phyloP scores from a whole-genome alignment of 2,797 vertebrate species.

The Macrochelys suwanniensis region DNA sequence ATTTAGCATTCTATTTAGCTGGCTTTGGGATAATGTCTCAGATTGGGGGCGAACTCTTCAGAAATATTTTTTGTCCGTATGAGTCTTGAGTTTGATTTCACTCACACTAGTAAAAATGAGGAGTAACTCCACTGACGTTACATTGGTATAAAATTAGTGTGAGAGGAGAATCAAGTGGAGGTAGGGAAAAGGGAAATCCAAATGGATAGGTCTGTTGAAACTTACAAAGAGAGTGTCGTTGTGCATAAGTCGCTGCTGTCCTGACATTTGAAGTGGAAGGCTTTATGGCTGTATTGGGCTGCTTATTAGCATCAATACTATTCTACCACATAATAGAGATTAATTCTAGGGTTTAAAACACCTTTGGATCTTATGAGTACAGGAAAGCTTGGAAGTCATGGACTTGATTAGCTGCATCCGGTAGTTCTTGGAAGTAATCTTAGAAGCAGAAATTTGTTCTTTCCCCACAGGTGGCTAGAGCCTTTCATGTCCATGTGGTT shows the following conservation, averaged over 20 bases:
- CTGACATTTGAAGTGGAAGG: background rate
- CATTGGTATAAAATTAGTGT: background rate
- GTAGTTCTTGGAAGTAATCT: conserved; percentile 28
- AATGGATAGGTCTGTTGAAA: background rate
- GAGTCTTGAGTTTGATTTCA: background rate
- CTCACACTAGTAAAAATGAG: background rate
- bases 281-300: conserved; percentile 9
- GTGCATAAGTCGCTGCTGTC: background rate
- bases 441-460: background rate
- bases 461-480: background rate
- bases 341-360: background rate
- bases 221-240: background rate
- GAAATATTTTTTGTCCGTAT: background rate
- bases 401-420: conserved; percentile 26
- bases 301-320: conserved; percentile 42
- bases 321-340: background rate
- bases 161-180: background rate
- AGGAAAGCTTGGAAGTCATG: background rate
- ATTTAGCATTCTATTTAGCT: conserved; percentile 2
- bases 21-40: background rate
- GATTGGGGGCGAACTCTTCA: background rate
- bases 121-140: background rate
- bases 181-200: background rate
- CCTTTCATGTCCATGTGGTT: background rate
- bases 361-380: background rate